phyloP scores from a whole-genome alignment of 1,140 invertebrate genomes.

The Anastrepha obliqua region DNA sequence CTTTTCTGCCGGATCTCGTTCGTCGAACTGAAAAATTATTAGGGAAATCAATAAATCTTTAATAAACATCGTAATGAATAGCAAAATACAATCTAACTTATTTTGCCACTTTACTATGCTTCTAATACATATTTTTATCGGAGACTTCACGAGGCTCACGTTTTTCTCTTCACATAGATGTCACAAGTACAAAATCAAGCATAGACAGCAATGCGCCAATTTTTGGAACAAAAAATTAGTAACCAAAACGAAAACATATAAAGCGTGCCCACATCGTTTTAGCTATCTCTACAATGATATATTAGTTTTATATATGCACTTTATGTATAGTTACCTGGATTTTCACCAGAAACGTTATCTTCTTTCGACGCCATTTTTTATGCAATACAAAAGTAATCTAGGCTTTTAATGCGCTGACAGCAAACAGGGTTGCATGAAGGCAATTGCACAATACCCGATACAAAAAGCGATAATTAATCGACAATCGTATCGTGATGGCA shows the following conservation, averaged over 20 bases:
- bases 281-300: background rate
- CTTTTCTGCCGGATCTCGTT: conserved; percentile 69
- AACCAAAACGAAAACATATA: background rate
- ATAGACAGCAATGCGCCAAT: background rate
- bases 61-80: background rate
- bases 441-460: background rate
- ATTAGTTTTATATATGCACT: background rate
- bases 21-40: conserved; percentile 63
- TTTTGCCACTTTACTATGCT: background rate
- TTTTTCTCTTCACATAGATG: conserved; percentile 1
- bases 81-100: too few species aligned
- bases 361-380: conserved; percentile 51
- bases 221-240: background rate
- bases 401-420: conserved; percentile 19
- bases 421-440: background rate
- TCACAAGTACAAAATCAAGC: background rate
- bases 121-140: conserved; percentile 12
- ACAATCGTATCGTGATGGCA: too few species aligned
- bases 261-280: background rate
- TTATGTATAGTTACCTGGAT: conserved; percentile 36
- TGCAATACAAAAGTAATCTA: conserved; percentile 41
- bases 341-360: conserved; percentile 43
- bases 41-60: conserved; percentile 2
- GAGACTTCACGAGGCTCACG: conserved; percentile 18
- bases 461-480: background rate